Percentiles rank a stretch among this genome's conserved stretches.
Conservation (phyloP, 2,888 invertebrate species). For the Diaphora mendica region DNA sequence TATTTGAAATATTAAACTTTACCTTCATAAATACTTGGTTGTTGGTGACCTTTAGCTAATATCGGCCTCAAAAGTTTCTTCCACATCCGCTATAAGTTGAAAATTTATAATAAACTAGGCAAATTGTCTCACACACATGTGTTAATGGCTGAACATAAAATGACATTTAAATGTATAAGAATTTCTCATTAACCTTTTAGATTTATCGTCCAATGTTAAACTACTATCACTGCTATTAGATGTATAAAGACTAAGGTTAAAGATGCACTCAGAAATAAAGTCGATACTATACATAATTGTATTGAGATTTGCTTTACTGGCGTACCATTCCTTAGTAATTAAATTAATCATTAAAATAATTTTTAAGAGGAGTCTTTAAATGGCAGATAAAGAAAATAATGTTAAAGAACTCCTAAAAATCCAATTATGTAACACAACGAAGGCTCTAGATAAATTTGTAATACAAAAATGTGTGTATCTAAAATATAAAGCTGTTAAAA, state of each 20-base stretch:
- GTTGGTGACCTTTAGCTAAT: constrained; percentile 35
- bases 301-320: neutral
- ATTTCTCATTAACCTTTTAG: neutral
- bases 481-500: neutral
- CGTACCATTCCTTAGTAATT: neutral
- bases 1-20: constrained; percentile 15
- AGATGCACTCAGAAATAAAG: neutral
- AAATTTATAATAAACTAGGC: constrained; percentile 10
- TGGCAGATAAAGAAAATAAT: neutral
- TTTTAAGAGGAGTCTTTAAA: neutral
- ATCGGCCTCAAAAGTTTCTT: constrained; percentile 38
- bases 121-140: neutral
- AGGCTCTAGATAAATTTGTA: neutral
- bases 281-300: neutral
- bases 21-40: constrained; percentile 32
- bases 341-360: neutral
- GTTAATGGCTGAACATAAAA: neutral
- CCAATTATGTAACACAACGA: neutral
- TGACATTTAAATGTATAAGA: neutral
- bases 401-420: neutral
- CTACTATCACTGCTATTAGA: neutral
- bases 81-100: constrained; percentile 37
- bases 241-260: neutral
- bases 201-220: constrained; percentile 4
- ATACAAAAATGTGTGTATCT: neutral